Percentiles rank a stretch among this genome's conserved stretches.
Evolutionary conservation across 2,797 vertebrate genomes (phyloP).

Genomic region (Vultur gryphus): DNA sequence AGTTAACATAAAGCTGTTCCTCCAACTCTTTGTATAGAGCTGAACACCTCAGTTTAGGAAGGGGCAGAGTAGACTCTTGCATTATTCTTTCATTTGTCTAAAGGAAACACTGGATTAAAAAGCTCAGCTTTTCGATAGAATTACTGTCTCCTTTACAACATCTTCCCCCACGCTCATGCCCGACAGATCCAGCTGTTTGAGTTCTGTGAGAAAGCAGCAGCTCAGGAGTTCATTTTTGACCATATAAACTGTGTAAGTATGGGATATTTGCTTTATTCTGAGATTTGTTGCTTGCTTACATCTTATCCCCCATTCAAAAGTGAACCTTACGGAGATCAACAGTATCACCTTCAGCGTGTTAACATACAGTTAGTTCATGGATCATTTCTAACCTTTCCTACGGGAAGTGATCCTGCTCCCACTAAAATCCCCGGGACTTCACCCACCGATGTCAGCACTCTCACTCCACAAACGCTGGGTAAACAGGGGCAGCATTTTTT

Average conservation of each 20-base stretch:
- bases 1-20: not conserved
- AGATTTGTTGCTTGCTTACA: not conserved
- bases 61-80: not conserved
- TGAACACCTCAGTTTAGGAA: accelerated
- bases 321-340: not conserved
- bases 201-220: constrained; percentile 77
- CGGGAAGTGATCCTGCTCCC: not conserved
- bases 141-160: not conserved
- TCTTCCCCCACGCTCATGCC: not conserved
- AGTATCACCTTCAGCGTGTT: not conserved
- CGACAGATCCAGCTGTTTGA: constrained; percentile 83
- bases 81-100: not conserved
- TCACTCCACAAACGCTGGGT: not conserved
- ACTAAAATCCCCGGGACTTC: not conserved
- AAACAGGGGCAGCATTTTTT: not conserved
- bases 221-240: constrained; percentile 78
- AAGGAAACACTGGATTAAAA: not conserved
- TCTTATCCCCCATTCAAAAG: not conserved
- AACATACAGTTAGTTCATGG: not conserved
- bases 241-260: constrained; percentile 83
- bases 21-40: not conserved
- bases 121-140: not conserved
- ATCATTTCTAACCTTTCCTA: not conserved
- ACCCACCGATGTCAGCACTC: not conserved
- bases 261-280: not conserved